Base-by-base conservation (phyloP, 2,888 invertebrate genomes). In the Sympetrum striolatum region DNA sequence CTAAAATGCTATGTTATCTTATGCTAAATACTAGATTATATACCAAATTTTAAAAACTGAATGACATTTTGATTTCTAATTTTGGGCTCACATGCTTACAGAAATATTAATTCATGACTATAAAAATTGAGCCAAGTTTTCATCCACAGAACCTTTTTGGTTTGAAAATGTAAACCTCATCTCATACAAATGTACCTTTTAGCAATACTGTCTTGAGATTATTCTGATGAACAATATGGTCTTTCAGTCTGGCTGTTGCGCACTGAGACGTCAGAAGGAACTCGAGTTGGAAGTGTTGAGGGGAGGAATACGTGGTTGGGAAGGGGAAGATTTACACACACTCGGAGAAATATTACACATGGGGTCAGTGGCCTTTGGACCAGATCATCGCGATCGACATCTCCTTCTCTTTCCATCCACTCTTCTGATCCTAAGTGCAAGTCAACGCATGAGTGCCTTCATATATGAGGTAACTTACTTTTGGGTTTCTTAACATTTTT, bases 271-370 rank as follows among this genome's bases (percentile, higher is more conserved):
- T 25, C 98, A 99, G 93, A 99, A 98, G 94, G 99, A 99, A 94
- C 95, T 99, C 92, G 99, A 99, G 93, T 94, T 99, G 91, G 99
- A 99, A 94, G 98, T 99, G 91, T 95, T 99, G 92, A 98, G 97
- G 0, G 98, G 98, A 0, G 98, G 98, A 82, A 98, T 99, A n/a
- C 96, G 98, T 90, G 98, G 98, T 14, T 99, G 98, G 98, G 98
- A 99, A 93, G 98, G 99, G 5, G 96, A 97, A 93, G 97, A 96
- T 93, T 94, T 97, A 82, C 93, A 94, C 48, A 94, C 95, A n/a
- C 94, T 98, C 15, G 98, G 98, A 0, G 98, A 98, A 92, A 98
- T 99, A 31, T 94, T 98, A 92, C 97, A 98, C 93, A 98, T 99
- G 96, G 98, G 98, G 86, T 97, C 98, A 91, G 98, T 98, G 14